Evolutionary conservation across 35 echinoderm and acorn worm species (phyloP), one percentile per base, ranked within the genome.

Genomic region (Holothuria glaberrima): DNA sequence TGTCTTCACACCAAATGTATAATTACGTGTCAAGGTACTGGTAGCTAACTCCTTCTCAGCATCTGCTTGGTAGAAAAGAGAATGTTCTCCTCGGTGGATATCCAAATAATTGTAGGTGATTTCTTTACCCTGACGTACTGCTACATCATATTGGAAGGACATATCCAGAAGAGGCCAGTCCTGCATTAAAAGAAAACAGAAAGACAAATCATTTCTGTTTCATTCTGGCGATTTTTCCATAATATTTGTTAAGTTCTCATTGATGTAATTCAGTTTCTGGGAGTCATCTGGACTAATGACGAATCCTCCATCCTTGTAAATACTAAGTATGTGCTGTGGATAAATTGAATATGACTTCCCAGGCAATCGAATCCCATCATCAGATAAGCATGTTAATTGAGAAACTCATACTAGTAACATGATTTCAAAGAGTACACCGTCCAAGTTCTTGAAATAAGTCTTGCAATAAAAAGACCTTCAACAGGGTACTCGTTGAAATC

Each of bases 31-130:
- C 80, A 61, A 62, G 17, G 80, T 84, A 54, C 31, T 34, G 4
- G 54, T 30, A 22, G 7, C 54, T 4, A 84, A 6, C 12, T 61
- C 80, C 80, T 22, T 84, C 80, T 84, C 80, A 20, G 24, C 80
- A 63, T 84, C 80, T 57, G 61, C 80, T 38, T 84, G 80, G 31
- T 84, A 84, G 56, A 84, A 84, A 16, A 84, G 13, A 38, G 54
- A 14, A 63, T 84, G 29, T 25, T 84, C 80, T 58, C 80, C 80
- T 22, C 80, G 80, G 29, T 59, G 52, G 52, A 84, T 57, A 38
- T 84, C 80, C 6, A 84, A 3, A 19, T 84, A 84, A 9, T 46
- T 59, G 54, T 61, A 22, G 24, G 16, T 84, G 33, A 58, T 32
- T 31, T 16, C 17, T 21, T 32, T 21, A 59, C 33, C 33, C 52